A percentile compares a stretch with the other conserved stretches of the same genome.
phyloP scores from a whole-genome alignment of 2,797 vertebrate genomes.

The Amblyopsis hoosieri region DNA sequence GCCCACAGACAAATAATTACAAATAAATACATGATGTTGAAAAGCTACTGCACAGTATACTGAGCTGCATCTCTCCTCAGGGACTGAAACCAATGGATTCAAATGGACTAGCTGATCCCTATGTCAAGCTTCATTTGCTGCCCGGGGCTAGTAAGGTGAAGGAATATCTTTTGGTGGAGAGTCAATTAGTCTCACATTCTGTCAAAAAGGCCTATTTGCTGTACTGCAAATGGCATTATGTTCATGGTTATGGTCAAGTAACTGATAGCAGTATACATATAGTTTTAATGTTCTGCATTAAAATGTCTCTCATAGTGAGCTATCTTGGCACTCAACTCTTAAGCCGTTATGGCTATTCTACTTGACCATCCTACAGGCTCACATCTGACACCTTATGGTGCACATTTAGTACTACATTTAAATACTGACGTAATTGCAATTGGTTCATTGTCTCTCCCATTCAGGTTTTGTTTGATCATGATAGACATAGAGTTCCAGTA shows the following conservation, averaged over 20 bases:
- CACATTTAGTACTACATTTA: neutral
- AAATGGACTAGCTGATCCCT: slow-evolving; percentile 94
- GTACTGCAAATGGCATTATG: neutral
- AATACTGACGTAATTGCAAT: neutral
- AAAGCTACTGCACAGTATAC: slow-evolving; percentile 55
- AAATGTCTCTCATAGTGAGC: too few relatives aligned
- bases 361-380: slow-evolving; percentile 37
- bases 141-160: slow-evolving; percentile 96
- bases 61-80: slow-evolving; percentile 64
- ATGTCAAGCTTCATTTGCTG: slow-evolving; percentile 94
- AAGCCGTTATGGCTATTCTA: slow-evolving; percentile 8
- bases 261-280: too few relatives aligned
- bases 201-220: neutral
- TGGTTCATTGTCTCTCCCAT: neutral
- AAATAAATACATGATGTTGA: slow-evolving; percentile 50
- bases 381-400: slow-evolving; percentile 72
- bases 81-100: slow-evolving; percentile 98
- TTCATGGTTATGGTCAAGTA: too few relatives aligned
- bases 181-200: neutral
- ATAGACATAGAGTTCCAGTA: neutral
- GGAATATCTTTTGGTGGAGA: neutral
- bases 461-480: neutral
- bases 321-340: too few relatives aligned
- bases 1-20: slow-evolving; percentile 22
- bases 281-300: too few relatives aligned